Percentiles rank a stretch among this genome's conserved stretches.
These are phyloP conservation scores for Lypha dubia DNA, from an alignment of 2,888 invertebrate genomes.

Conservation along the genomic window DNA sequence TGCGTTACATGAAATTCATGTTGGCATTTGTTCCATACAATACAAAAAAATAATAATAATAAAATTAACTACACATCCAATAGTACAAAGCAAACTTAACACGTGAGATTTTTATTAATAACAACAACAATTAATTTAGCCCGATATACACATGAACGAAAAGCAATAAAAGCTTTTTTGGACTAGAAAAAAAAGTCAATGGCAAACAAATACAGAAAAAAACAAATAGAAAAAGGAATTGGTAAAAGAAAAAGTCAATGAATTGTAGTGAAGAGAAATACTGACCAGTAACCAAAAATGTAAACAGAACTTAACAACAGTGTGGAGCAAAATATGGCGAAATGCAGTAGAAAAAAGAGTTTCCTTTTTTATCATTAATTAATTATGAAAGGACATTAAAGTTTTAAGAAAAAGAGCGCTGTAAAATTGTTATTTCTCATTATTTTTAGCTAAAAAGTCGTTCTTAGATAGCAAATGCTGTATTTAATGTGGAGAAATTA, in stretches of 20 bases:
- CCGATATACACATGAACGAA: no score
- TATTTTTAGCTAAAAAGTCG: no score
- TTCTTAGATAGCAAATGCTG: no score
- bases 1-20: slow-evolving; percentile 40
- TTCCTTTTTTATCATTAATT: no score
- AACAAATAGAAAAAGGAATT: slow-evolving; percentile 38
- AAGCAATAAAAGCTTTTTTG: slow-evolving; percentile 8
- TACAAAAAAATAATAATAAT: not conserved
- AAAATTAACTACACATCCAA: slow-evolving; percentile 1
- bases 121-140: slow-evolving; percentile 4
- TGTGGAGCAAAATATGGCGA: not conserved
- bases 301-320: slow-evolving; percentile 29
- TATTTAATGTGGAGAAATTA: no score
- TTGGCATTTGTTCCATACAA: slow-evolving; percentile 28
- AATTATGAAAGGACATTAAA: no score
- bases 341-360: no score
- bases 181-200: slow-evolving; percentile 36
- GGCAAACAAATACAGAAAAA: slow-evolving; percentile 34
- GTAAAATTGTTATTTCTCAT: no score
- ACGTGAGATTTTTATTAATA: slow-evolving; percentile 55
- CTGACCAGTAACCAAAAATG: slow-evolving; percentile 18
- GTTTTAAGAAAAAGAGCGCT: no score
- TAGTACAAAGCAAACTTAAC: slow-evolving; percentile 13
- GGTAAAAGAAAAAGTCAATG: slow-evolving; percentile 5
- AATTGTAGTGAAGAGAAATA: not conserved